Evolutionary conservation across 2,888 invertebrate genomes (phyloP).

Genomic region (Glaucopsyche alexis): DNA sequence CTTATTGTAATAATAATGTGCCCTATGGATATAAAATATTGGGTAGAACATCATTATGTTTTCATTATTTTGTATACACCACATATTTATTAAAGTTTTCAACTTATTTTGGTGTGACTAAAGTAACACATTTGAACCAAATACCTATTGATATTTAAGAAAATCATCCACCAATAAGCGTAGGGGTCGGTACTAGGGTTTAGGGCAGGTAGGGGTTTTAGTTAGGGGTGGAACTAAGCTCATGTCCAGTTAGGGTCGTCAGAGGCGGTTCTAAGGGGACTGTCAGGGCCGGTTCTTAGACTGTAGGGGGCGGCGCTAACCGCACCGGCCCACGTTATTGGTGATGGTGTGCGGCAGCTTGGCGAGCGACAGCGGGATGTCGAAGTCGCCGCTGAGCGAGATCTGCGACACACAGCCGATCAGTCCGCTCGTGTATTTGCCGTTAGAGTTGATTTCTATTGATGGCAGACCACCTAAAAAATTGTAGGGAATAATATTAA

Average conservation of each 20-base stretch:
- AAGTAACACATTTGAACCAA: neutral
- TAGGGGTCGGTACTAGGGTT: no score
- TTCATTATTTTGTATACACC: neutral
- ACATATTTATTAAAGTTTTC: neutral
- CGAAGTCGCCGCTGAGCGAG: constrained; percentile 88
- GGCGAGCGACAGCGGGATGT: constrained; percentile 84
- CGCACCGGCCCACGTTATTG: constrained; percentile 72
- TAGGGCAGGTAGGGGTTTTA: neutral
- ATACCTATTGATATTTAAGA: no score
- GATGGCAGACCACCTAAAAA: constrained; percentile 88
- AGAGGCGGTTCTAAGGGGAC: neutral
- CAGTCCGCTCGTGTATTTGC: constrained; percentile 87
- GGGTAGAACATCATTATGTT: neutral
- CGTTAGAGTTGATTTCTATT: constrained; percentile 84
- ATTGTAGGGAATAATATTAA: neutral
- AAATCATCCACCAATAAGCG: no score
- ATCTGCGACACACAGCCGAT: constrained; percentile 92
- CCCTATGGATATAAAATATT: neutral
- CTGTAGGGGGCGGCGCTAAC: neutral
- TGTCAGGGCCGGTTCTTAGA: neutral
- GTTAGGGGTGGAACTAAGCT: neutral
- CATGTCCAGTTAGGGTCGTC: neutral
- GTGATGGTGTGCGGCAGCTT: constrained; percentile 82
- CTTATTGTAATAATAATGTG: neutral
- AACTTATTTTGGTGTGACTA: neutral